Base-by-base conservation (phyloP, 2,113 vertebrate genomes). In the Donacobius atricapilla region DNA sequence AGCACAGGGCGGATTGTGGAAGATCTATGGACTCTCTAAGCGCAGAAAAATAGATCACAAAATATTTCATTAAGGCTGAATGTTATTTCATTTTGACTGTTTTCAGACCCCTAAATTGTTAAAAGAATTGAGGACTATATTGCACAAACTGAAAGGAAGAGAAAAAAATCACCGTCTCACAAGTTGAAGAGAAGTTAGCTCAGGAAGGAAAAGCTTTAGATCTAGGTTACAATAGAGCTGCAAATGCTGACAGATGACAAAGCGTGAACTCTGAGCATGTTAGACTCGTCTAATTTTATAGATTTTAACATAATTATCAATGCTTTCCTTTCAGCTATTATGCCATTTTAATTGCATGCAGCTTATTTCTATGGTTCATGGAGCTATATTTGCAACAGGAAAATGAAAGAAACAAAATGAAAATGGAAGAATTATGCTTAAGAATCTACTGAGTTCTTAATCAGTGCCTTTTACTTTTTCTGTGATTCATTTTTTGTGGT, bases 391-490 rank as follows among this genome's bases (percentile, higher is more conserved):
- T 97, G 93, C 89, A 96, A 97, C 39, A 96, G 93, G 93, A 97
- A 96, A 98, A 98, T 96, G 80, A 93, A 98, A 97, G 56, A 60
- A 93, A 70, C 87, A 95, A 98, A 97, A 98, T 95, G 88, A 97
- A 98, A 98, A 98, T 97, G 96, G 97, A 98, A 97, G 94, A 98
- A 98, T 97, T 98, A 98, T 98, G 97, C 96, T 97, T 98, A 98
- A 92, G 92, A 96, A 98, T 96, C 78, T 97, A 97, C 97, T 91
- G 96, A 96, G 94, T 94, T 96, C 94, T 93, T 87, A 97, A 95
- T 95, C 96, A 95, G 90, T 97, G 68, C 66, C 92, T 98, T 96
- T 96, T 97, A 93, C 87, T 98, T 97, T 96, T 92, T 80, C 82
- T 64, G 83, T 97, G 94, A 94, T 97, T 97, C 89, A 97, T 96